These are phyloP conservation scores for Labeo catla DNA, from an alignment of 2,113 vertebrate species.

Conservation along the genomic window DNA sequence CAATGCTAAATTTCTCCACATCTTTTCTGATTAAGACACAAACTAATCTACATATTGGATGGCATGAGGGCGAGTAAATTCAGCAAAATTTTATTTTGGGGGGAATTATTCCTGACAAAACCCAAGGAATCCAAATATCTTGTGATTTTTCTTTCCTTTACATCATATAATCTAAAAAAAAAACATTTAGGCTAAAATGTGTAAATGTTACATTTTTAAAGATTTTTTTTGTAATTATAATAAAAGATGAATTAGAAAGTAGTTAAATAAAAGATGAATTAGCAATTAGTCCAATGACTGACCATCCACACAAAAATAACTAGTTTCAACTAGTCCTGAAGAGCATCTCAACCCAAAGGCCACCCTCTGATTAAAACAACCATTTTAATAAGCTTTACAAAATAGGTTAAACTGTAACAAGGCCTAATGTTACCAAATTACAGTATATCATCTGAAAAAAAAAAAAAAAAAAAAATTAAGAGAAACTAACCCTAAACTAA, in stretches of 20 bases:
- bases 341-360: background rate
- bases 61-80: background rate
- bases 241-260: too few relatives aligned
- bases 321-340: background rate
- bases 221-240: too few relatives aligned
- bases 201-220: too few relatives aligned
- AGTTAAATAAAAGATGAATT: background rate
- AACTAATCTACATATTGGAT: background rate
- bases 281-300: background rate
- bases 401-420: background rate
- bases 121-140: background rate
- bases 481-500: background rate
- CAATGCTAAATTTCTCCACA: background rate
- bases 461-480: too few relatives aligned
- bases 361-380: background rate
- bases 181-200: background rate
- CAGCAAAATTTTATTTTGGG: too few relatives aligned
- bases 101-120: background rate
- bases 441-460: too few relatives aligned
- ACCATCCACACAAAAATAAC: background rate
- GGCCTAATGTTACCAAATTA: background rate
- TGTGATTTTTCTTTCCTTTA: background rate
- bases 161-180: too few relatives aligned
- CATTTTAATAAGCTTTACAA: background rate
- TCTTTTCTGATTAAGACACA: background rate